These are phyloP conservation scores for Dryoscopus gambensis DNA, from an alignment of 2,113 vertebrate genomes.

Conservation along the genomic window DNA sequence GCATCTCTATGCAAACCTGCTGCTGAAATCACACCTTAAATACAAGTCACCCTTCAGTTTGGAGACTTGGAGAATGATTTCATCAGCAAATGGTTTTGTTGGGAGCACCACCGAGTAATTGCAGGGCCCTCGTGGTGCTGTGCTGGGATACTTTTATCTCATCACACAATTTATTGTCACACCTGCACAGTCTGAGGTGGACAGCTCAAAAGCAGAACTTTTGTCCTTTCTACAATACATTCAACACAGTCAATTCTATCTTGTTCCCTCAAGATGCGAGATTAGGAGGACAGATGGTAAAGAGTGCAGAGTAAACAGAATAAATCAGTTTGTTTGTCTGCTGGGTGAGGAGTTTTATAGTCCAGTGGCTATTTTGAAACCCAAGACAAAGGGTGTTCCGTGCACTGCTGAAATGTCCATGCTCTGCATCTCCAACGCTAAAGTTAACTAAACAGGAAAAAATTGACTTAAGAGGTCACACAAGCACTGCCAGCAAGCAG, in stretches of 20 bases:
- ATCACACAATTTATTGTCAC: not conserved
- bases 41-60: not conserved
- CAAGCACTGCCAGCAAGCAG: not conserved
- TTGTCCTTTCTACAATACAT: not conserved
- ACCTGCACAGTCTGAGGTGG: not conserved
- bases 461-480: not conserved
- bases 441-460: not conserved
- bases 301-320: not conserved
- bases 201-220: not conserved
- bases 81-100: constrained; percentile 23
- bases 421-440: not conserved
- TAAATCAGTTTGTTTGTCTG: not conserved
- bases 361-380: not conserved
- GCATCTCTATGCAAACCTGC: not conserved
- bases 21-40: constrained; percentile 1
- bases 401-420: not conserved
- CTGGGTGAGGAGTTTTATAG: not conserved
- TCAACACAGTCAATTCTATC: not conserved
- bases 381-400: not conserved
- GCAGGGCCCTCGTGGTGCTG: not conserved
- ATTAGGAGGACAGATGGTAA: not conserved
- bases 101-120: not conserved
- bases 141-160: not conserved
- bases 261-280: not conserved
- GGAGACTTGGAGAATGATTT: not conserved